Evolutionary conservation across 2,888 invertebrate species (phyloP), one percentile per base, ranked within the genome.

Genomic region (Podotricha telesiphe): DNA sequence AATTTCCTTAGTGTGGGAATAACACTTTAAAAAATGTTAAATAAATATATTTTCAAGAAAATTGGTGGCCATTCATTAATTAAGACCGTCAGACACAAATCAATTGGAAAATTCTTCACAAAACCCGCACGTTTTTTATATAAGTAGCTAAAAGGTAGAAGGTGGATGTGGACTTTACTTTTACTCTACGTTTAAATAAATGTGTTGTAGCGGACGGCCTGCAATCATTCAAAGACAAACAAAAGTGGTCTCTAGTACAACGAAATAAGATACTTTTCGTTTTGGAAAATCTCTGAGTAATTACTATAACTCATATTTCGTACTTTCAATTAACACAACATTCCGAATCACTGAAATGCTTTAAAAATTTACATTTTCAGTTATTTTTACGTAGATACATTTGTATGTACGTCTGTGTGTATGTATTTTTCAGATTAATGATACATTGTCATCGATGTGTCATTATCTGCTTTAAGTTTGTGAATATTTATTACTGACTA

Each of bases 281-380:
- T 47, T n/a, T n/a, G 20, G 4, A 5, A 34, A 8, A 19, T 13
- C 17, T 15, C 11, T 10, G 0, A 17, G 59, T 69, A 61, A 69
- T 69, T 65, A 69, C 55, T 69, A 47, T 65, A 62, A 65, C 42
- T 68, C 65, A 66, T 47, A 61, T 67, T 67, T 67, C 56, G 45
- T 47, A 55, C 37, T 65, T 56, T 65, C 59, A 64, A 69, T 65
- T 58, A 59, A 53, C 45, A 58, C 51, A 58, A 28, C 58, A 40
- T 66, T 59, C 59, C n/a, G 68, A 59, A 53, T 48, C 68, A 51
- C 42, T 59, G 50, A 58, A 59, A 37, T 45, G 48, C 50, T 66
- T 40, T 28, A 66, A 66, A 66, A 65, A 1, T 56, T 56, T 34
- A 47, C 45, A 13, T 64, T 64, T 64, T 55, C 53, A 47, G 28